Conservation (phyloP, 2,113 vertebrate genomes). For the Corapipo altera region DNA sequence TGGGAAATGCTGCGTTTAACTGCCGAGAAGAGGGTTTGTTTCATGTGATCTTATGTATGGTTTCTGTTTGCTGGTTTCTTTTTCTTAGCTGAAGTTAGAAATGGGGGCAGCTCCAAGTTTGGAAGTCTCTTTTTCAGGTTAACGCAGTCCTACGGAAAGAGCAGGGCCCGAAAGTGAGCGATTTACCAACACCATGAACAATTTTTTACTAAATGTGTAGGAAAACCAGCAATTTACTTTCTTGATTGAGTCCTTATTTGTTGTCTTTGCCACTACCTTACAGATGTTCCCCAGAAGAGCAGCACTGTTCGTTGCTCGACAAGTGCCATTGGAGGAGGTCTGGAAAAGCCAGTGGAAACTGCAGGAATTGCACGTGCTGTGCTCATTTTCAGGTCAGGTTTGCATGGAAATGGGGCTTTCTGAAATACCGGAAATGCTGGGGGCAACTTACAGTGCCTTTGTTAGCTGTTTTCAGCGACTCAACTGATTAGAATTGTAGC, state of each 20-base stretch:
- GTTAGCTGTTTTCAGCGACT: background rate
- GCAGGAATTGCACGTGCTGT: rapidly evolving
- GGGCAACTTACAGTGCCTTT: background rate
- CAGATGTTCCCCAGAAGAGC: background rate
- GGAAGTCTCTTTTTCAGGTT: background rate
- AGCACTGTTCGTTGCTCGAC: rapidly evolving
- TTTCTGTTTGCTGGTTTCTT: rapidly evolving
- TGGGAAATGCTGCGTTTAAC: rapidly evolving
- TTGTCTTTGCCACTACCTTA: rapidly evolving
- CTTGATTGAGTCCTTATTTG: background rate
- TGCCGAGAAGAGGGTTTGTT: rapidly evolving
- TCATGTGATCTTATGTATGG: rapidly evolving
- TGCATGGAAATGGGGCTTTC: background rate
- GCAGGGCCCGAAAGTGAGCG: too few relatives aligned
- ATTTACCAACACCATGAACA: rapidly evolving
- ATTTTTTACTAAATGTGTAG: rapidly evolving
- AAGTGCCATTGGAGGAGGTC: rapidly evolving
- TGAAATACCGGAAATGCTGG: background rate
- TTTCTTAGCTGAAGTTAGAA: background rate
- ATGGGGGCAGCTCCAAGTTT: rapidly evolving
- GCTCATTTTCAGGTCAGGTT: background rate
- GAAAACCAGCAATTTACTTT: rapidly evolving
- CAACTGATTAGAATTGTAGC: background rate
- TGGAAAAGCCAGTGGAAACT: rapidly evolving
- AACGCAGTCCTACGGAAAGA: rapidly evolving